phyloP scores from a whole-genome alignment of 1,140 invertebrate species.

The Eurosta solidaginis region DNA sequence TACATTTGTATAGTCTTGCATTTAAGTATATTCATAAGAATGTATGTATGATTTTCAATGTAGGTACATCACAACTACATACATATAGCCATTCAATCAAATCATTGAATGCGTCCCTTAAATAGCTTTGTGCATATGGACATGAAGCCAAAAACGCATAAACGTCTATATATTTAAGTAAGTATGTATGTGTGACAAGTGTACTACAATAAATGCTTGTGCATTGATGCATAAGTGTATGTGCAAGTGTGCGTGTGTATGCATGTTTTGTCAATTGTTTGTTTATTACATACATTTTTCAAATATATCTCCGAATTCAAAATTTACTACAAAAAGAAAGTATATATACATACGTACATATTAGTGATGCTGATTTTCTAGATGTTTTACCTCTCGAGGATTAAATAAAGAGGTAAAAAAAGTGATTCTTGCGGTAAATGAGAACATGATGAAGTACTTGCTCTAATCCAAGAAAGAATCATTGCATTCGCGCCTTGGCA shows the following conservation, averaged over 20 bases:
- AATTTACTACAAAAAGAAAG: neutral
- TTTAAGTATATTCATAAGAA: neutral
- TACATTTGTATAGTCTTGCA: neutral
- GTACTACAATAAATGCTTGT: neutral
- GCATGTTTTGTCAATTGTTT: constrained; percentile 1
- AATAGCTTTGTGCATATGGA: neutral
- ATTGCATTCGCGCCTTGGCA: too few relatives aligned
- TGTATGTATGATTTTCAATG: neutral
- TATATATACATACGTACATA: neutral
- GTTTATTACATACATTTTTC: constrained; percentile 13
- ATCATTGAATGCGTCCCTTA: neutral
- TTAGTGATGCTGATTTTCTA: too few relatives aligned
- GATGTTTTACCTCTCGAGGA: too few relatives aligned
- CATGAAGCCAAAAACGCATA: constrained; percentile 11
- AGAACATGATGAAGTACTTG: too few relatives aligned
- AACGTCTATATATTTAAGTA: neutral
- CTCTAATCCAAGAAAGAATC: too few relatives aligned
- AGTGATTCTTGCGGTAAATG: too few relatives aligned
- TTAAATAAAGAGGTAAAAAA: too few relatives aligned
- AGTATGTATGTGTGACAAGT: neutral
- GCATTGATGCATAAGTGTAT: neutral
- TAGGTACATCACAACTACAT: too few relatives aligned
- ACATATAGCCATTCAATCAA: neutral
- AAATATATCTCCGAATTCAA: too few relatives aligned
- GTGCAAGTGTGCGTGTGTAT: neutral